A percentile compares a stretch with the other conserved stretches of the same genome.
Conservation (phyloP, 2,113 vertebrate genomes). For the Strix uralensis region DNA sequence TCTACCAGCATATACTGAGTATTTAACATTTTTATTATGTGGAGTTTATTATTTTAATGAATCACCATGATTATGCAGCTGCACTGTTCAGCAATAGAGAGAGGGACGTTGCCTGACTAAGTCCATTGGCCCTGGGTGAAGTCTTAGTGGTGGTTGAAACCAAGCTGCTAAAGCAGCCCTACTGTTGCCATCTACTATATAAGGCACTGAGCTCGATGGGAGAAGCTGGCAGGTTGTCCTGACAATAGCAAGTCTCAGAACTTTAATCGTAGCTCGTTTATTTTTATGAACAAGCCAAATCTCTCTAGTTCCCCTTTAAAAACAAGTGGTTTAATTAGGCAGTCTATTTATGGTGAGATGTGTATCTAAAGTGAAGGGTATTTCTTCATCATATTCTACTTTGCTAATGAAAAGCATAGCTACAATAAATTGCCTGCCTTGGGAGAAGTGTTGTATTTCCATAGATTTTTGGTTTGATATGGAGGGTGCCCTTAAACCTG, state of each 20-base stretch:
- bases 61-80: not conserved
- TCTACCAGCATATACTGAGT: not conserved
- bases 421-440: not conserved
- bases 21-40: not conserved
- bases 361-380: constrained; percentile 2
- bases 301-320: constrained; percentile 1
- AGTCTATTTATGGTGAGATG: constrained; percentile 11
- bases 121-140: not conserved
- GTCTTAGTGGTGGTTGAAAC: not conserved
- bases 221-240: not conserved
- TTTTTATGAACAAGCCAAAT: not conserved
- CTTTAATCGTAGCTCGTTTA: not conserved
- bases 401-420: not conserved
- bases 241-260: not conserved
- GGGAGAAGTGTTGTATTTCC: not conserved
- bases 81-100: constrained; percentile 15
- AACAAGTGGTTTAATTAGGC: constrained; percentile 6
- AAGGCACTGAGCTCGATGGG: not conserved
- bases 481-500: not conserved
- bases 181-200: not conserved
- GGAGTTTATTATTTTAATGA: constrained; percentile 53
- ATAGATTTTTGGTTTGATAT: not conserved
- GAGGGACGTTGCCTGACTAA: not conserved
- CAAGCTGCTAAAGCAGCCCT: not conserved
- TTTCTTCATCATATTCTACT: constrained; percentile 13